A percentile compares a stretch with the other conserved stretches of the same genome.
These are phyloP conservation scores for Microcebus ravelobensis DNA, from an alignment of 2,113 vertebrate genomes.

Conservation along the genomic window DNA sequence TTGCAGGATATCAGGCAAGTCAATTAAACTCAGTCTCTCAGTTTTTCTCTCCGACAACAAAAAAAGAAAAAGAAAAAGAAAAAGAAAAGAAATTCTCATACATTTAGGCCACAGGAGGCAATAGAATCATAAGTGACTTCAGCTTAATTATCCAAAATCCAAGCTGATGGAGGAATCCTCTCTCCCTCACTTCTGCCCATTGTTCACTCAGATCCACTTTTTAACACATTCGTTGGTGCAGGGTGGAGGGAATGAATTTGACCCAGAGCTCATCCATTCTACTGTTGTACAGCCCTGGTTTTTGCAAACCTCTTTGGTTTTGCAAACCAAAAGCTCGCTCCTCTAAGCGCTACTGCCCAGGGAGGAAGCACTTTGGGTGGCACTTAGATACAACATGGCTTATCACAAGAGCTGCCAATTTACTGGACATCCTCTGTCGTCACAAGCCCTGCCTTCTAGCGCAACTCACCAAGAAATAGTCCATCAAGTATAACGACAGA, in stretches of 20 bases:
- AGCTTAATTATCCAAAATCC: background rate
- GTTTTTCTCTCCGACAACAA: background rate
- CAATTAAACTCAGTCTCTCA: conserved; percentile 5
- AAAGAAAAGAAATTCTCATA: background rate
- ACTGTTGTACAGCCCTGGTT: background rate
- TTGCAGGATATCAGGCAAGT: background rate
- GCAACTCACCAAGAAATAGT: conserved; percentile 6
- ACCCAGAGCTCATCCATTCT: background rate
- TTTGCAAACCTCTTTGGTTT: background rate
- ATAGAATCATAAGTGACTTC: conserved; percentile 8
- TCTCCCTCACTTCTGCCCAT: background rate
- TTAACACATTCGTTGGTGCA: background rate
- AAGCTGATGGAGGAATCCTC: background rate
- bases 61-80: too few relatives aligned
- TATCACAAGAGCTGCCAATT: conserved; percentile 12
- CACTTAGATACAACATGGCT: conserved; percentile 24
- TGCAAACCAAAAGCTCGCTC: background rate
- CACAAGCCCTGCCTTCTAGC: background rate
- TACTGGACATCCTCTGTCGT: background rate
- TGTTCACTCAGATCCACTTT: background rate
- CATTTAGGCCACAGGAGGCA: background rate
- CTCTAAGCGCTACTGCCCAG: background rate
- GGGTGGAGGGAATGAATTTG: background rate
- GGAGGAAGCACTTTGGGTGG: background rate
- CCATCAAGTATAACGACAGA: conserved; percentile 4